phyloP scores from a whole-genome alignment of 2,797 vertebrate species.

The Falco rusticolus region DNA sequence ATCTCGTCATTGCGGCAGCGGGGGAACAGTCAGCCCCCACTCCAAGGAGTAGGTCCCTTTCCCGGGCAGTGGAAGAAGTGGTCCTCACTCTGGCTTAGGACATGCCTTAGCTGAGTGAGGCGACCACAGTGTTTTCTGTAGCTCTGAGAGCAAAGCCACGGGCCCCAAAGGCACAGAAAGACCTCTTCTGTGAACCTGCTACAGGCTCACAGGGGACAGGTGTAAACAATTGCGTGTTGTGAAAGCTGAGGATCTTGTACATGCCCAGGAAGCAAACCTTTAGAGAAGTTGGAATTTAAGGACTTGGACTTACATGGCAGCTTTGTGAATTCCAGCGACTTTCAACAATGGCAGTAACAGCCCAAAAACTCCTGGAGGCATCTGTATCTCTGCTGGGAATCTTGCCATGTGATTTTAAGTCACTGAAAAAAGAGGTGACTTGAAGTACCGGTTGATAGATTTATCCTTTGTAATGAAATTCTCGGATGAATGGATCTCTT shows the following conservation, averaged over 20 bases:
- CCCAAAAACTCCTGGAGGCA: neutral
- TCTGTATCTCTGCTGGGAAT: neutral
- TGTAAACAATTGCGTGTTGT: neutral
- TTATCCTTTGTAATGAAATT: neutral
- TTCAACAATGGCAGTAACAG: neutral
- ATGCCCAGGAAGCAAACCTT: neutral
- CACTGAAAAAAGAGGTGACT: neutral
- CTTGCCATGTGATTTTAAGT: neutral
- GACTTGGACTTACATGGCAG: neutral
- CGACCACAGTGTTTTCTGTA: neutral
- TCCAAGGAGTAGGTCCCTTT: rapidly evolving
- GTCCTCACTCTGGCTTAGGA: neutral
- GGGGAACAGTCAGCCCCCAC: neutral
- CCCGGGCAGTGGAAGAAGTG: neutral
- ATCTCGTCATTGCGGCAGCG: rapidly evolving
- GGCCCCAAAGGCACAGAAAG: rapidly evolving
- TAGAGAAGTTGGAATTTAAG: neutral
- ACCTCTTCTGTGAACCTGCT: neutral
- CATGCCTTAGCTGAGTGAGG: rapidly evolving
- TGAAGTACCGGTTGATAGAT: neutral
- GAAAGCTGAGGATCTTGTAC: neutral
- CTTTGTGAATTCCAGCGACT: neutral
- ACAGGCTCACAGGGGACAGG: neutral
- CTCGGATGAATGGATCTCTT: neutral
- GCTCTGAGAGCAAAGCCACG: neutral